Evolutionary conservation across 2,888 invertebrate genomes (phyloP).

Genomic region (Theretra japonica): DNA sequence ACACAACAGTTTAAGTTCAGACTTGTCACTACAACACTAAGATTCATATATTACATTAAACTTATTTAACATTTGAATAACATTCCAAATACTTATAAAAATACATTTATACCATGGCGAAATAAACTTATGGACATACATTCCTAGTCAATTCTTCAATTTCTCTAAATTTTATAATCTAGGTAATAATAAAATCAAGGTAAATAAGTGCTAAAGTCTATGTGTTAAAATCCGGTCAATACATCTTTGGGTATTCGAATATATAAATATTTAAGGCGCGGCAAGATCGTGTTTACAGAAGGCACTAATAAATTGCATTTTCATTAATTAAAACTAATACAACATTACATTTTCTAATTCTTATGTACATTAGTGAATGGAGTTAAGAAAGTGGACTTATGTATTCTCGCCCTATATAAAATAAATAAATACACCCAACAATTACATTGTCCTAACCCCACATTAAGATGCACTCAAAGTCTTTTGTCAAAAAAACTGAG

Average conservation of each 20-base stretch:
- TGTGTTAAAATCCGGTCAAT: constrained; percentile 10
- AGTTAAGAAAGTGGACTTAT: no score
- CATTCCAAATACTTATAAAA: neutral
- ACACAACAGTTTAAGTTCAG: neutral
- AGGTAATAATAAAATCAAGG: neutral
- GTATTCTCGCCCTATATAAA: no score
- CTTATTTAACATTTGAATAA: neutral
- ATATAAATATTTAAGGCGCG: constrained; percentile 51
- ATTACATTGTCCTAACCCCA: no score
- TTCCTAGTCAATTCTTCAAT: neutral
- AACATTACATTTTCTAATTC: neutral
- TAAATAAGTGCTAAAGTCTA: constrained; percentile 8
- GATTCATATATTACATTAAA: neutral
- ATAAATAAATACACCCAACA: no score
- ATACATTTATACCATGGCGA: neutral
- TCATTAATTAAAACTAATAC: constrained; percentile 19
- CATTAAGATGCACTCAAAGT: no score
- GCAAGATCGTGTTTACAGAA: constrained; percentile 70
- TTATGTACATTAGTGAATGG: neutral
- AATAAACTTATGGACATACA: neutral
- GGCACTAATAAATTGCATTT: constrained; percentile 53
- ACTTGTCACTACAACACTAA: neutral
- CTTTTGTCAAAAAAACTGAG: no score
- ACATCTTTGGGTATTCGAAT: constrained; percentile 32
- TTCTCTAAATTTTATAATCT: neutral